These are phyloP conservation scores for Zelostemma sp. DNA, from an alignment of 1,140 invertebrate genomes.

Conservation along the genomic window DNA sequence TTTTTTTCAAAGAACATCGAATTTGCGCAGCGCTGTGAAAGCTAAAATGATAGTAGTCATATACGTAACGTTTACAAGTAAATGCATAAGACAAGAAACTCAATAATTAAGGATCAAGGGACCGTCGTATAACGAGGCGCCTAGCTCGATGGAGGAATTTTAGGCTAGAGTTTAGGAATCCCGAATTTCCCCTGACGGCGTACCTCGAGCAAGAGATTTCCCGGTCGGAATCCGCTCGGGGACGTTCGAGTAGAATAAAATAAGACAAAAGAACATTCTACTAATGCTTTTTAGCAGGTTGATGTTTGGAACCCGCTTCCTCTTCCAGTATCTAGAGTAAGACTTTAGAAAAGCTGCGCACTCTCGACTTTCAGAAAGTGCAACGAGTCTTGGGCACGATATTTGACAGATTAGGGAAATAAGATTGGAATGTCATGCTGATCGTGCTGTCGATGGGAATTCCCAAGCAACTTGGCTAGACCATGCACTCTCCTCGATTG, in stretches of 20 bases:
- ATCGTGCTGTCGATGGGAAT: conserved; percentile 12
- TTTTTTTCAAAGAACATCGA: conserved; percentile 17
- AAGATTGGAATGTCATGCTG: conserved; percentile 17
- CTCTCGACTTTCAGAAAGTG: conserved; percentile 17
- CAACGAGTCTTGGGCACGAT: conserved; percentile 25
- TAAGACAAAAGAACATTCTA: conserved; percentile 47
- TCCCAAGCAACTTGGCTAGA: conserved; percentile 7
- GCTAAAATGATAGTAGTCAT: conserved; percentile 33
- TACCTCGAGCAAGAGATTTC: conserved; percentile 36
- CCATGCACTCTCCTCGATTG: background rate
- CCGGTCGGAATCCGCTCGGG: background rate
- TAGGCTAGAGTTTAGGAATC: conserved; percentile 49
- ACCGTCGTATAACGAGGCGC: conserved; percentile 27
- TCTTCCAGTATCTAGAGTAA: conserved; percentile 33
- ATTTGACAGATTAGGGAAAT: conserved; percentile 17
- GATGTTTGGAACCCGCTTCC: conserved; percentile 52
- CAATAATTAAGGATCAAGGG: conserved; percentile 45
- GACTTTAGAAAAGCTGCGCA: conserved; percentile 30
- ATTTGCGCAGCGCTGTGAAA: conserved; percentile 18
- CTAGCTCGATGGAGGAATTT: conserved; percentile 41
- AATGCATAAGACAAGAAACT: conserved; percentile 32
- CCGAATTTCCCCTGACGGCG: conserved; percentile 37
- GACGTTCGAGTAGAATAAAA: background rate
- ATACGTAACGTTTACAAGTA: conserved; percentile 28
- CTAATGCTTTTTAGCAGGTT: conserved; percentile 57